A percentile compares a stretch with the other conserved stretches of the same genome.
Conservation (phyloP, 2,888 invertebrate species). For the Lepidocyrtinus sp. region DNA sequence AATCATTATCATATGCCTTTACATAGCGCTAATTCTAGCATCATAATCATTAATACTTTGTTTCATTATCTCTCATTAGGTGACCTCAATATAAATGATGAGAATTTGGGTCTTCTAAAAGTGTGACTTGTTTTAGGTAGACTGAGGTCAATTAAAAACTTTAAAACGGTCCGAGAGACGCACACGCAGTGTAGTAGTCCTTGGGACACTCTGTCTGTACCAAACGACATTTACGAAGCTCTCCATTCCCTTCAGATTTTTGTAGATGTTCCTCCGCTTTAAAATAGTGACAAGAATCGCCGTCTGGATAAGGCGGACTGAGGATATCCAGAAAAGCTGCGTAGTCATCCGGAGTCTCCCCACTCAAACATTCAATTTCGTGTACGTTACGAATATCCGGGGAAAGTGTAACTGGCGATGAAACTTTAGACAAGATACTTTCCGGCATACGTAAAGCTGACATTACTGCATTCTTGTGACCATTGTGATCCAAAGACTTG, state of each 20-base stretch:
- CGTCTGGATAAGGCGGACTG: constrained; percentile 62
- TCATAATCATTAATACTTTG: too few relatives aligned
- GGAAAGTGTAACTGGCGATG: constrained; percentile 57
- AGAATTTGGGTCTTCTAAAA: too few relatives aligned
- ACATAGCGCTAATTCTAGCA: too few relatives aligned
- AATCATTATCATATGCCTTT: too few relatives aligned
- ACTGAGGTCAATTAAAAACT: too few relatives aligned
- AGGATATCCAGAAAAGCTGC: constrained; percentile 68
- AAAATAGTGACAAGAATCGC: constrained; percentile 55
- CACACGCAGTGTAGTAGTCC: constrained; percentile 46
- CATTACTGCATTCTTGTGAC: constrained; percentile 37
- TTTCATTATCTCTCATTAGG: too few relatives aligned
- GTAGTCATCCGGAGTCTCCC: constrained; percentile 52
- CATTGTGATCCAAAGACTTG: constrained; percentile 40
- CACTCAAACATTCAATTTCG: constrained; percentile 61
- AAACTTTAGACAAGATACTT: constrained; percentile 35
- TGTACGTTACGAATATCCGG: constrained; percentile 65
- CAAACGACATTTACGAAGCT: constrained; percentile 42
- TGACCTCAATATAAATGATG: too few relatives aligned
- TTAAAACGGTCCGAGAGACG: constrained; percentile 43
- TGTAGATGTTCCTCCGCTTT: constrained; percentile 38
- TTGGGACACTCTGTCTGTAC: constrained; percentile 57
- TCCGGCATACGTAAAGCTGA: constrained; percentile 50
- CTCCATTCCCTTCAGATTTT: constrained; percentile 20
- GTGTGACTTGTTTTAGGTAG: too few relatives aligned